phyloP scores from a whole-genome alignment of 2,113 vertebrate species.

The Polypterus senegalus region DNA sequence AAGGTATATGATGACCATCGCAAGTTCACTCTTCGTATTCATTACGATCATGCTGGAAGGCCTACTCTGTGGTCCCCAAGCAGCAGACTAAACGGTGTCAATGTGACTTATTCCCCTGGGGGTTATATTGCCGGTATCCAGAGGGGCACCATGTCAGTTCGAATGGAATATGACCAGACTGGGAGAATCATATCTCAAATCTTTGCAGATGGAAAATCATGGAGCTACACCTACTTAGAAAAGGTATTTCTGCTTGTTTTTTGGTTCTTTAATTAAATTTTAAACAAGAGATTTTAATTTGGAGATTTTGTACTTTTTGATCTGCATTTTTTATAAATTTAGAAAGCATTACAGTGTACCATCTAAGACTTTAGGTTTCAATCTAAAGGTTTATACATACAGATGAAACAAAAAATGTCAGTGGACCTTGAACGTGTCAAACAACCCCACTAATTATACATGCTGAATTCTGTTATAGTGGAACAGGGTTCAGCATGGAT shows the following conservation, averaged over 20 bases:
- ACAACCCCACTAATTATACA: no score
- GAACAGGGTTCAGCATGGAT: no score
- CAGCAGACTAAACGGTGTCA: conserved; percentile 85
- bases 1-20: conserved; percentile 97
- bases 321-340: no score
- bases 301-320: no score
- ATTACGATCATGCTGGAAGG: conserved; percentile 80
- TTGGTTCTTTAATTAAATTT: no score
- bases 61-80: conserved; percentile 95
- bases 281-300: no score
- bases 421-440: no score
- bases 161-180: conserved; percentile 89
- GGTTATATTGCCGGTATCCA: conserved; percentile 89
- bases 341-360: no score
- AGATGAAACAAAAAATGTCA: no score
- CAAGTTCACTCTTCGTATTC: conserved; percentile 89
- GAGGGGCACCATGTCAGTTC: conserved; percentile 92
- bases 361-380: no score
- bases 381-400: no score
- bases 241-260: conserved; percentile 46
- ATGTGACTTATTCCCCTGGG: conserved; percentile 81
- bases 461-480: no score
- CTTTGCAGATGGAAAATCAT: conserved; percentile 91
- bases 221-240: conserved; percentile 93
- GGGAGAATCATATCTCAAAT: conserved; percentile 83